Conservation (phyloP, 2,888 invertebrate species). For the Acholoe squamosa region DNA sequence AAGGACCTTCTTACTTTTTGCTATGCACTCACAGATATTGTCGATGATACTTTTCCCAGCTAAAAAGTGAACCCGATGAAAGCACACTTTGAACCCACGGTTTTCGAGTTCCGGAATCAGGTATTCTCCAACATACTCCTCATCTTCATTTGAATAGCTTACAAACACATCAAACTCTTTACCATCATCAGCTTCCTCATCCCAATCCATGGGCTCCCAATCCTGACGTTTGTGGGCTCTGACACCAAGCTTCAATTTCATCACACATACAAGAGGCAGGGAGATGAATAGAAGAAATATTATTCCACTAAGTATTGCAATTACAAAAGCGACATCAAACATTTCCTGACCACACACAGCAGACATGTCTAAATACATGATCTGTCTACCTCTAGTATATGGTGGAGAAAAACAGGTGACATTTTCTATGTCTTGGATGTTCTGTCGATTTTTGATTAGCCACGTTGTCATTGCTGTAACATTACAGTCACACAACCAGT, state of each 20-base stretch:
- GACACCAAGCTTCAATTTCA: conserved; percentile 4
- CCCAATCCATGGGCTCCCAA: conserved; percentile 62
- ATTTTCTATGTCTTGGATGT: background rate
- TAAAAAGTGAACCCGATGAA: conserved; percentile 72
- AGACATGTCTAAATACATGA: background rate
- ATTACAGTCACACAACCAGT: conserved; percentile 7
- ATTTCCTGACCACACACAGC: background rate
- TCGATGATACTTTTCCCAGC: conserved; percentile 70
- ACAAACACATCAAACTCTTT: conserved; percentile 73
- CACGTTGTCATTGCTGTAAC: background rate
- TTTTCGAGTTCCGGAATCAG: conserved; percentile 68
- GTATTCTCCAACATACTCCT: conserved; percentile 42
- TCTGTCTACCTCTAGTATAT: background rate
- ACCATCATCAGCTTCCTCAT: conserved; percentile 61
- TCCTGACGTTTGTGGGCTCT: conserved; percentile 9
- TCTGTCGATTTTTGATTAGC: background rate
- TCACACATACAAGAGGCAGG: background rate
- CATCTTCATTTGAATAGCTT: conserved; percentile 68
- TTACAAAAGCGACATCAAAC: background rate
- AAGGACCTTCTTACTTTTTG: conserved; percentile 71
- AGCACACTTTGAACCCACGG: conserved; percentile 69
- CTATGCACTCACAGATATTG: conserved; percentile 72
- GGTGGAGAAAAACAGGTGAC: background rate
- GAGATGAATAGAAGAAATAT: background rate
- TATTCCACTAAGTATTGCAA: background rate